Conservation (phyloP, 2,797 vertebrate genomes). For the Bucorvus abyssinicus region DNA sequence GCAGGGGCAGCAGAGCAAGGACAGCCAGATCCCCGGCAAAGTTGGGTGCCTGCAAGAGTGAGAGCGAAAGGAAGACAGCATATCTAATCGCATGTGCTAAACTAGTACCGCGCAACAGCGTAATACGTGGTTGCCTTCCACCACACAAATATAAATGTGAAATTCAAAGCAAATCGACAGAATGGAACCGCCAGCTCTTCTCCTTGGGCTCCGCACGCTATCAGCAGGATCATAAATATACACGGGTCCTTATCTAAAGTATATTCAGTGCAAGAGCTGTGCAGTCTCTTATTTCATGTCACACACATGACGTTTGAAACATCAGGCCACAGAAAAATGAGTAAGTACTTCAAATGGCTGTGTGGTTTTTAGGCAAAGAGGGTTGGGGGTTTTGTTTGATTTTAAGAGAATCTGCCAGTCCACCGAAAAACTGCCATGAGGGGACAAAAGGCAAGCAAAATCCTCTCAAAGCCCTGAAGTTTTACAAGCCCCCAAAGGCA, state of each 20-base stretch:
- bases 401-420: background rate
- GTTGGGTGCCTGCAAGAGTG: background rate
- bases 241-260: background rate
- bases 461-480: background rate
- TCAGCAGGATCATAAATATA: background rate
- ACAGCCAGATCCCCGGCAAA: background rate
- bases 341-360: background rate
- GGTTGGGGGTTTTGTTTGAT: background rate
- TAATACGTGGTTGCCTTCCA: background rate
- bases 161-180: background rate
- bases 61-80: background rate
- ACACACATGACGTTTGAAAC: background rate
- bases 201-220: fast-evolving
- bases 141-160: background rate
- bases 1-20: background rate
- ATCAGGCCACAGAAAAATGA: background rate
- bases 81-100: background rate
- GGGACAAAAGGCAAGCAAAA: background rate
- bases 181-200: background rate
- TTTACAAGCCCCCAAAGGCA: background rate
- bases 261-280: background rate
- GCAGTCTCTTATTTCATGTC: background rate
- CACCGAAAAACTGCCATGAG: background rate
- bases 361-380: fast-evolving
- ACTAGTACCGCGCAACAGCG: background rate